These are phyloP conservation scores for Physella acuta DNA, from an alignment of 1,140 invertebrate species.

Conservation along the genomic window DNA sequence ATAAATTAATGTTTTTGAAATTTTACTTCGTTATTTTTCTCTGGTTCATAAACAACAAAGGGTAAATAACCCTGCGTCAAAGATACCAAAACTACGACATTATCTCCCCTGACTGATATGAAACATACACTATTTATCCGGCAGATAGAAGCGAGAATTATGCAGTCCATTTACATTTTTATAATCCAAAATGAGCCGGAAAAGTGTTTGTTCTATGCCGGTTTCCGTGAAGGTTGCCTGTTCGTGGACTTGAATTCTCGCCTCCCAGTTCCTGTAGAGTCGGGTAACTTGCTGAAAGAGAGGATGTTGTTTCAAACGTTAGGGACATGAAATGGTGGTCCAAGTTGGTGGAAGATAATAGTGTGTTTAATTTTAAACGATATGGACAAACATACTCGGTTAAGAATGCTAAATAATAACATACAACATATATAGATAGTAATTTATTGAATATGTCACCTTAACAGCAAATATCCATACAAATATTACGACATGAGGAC, in stretches of 20 bases:
- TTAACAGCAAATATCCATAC: too few species aligned
- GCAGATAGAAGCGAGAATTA: not conserved
- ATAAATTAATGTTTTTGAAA: not conserved
- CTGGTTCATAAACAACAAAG: not conserved
- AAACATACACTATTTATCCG: not conserved
- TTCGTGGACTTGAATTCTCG: not conserved
- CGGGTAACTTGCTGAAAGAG: too few species aligned
- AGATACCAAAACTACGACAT: not conserved
- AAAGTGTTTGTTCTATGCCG: not conserved
- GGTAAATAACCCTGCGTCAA: not conserved
- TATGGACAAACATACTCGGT: too few species aligned
- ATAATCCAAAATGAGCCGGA: not conserved
- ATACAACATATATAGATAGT: too few species aligned
- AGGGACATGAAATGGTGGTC: too few species aligned
- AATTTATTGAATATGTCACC: too few species aligned
- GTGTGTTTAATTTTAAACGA: too few species aligned
- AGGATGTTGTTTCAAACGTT: too few species aligned
- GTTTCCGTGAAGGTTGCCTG: not conserved
- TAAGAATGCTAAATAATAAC: too few species aligned
- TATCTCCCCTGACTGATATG: not conserved
- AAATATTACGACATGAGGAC: too few species aligned
- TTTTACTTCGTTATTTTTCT: not conserved
- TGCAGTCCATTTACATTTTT: not conserved
- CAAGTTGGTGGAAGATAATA: too few species aligned
- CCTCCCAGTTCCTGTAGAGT: constrained; percentile 8